A percentile compares a stretch with the other conserved stretches of the same genome.
phyloP scores from a whole-genome alignment of 1,140 invertebrate species.

The Aradophagus sp. region DNA sequence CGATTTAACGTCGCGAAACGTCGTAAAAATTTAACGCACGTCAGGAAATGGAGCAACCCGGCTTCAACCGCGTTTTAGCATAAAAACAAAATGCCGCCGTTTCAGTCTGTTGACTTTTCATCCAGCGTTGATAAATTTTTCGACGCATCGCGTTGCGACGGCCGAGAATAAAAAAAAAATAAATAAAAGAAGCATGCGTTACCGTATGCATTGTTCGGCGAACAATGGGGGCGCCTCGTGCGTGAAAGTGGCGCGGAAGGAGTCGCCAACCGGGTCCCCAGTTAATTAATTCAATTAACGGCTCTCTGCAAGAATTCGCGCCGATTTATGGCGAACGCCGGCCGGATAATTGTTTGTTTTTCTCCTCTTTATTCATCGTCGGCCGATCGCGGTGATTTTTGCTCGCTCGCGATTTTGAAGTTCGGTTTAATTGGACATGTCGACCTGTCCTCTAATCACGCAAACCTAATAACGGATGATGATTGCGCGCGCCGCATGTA shows the following conservation, averaged over 20 bases:
- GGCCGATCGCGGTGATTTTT: slow-evolving; percentile 25
- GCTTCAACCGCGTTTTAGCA: too few relatives aligned
- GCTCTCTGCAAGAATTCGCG: slow-evolving; percentile 18
- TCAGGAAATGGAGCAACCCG: too few relatives aligned
- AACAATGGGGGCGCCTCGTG: slow-evolving; percentile 15
- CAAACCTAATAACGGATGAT: slow-evolving; percentile 23
- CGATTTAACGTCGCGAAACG: too few relatives aligned
- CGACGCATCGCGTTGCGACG: too few relatives aligned
- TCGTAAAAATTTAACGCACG: too few relatives aligned
- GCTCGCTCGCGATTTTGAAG: slow-evolving; percentile 21
- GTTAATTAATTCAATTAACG: slow-evolving; percentile 54
- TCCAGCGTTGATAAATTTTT: neutral
- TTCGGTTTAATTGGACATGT: slow-evolving; percentile 37
- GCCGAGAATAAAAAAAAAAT: too few relatives aligned
- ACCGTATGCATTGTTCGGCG: slow-evolving; percentile 11
- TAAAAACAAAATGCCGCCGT: neutral
- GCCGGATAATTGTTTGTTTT: slow-evolving; percentile 17
- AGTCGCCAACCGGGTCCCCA: slow-evolving; percentile 25
- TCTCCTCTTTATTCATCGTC: too few relatives aligned
- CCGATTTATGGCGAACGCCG: slow-evolving; percentile 34
- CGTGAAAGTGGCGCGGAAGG: slow-evolving; percentile 24
- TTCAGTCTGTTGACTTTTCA: neutral
- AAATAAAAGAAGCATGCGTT: neutral
- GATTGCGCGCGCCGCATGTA: slow-evolving; percentile 11
- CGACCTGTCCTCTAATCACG: slow-evolving; percentile 14